These are phyloP conservation scores for Antrozous pallidus DNA, from an alignment of 2,797 vertebrate species.

Conservation along the genomic window DNA sequence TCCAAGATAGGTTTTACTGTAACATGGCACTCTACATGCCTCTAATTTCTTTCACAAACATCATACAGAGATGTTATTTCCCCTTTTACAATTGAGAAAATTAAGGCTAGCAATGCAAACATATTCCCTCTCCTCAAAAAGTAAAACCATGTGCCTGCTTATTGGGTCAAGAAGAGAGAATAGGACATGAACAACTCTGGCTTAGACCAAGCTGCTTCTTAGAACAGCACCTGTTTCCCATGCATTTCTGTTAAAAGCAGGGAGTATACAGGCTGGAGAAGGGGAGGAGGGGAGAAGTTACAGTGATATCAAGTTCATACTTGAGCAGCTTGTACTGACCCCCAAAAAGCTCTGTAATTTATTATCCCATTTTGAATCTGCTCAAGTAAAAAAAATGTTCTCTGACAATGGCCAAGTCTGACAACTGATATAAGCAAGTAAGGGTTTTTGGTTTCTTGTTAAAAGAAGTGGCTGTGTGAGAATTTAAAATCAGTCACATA, in stretches of 20 bases:
- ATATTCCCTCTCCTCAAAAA: background rate
- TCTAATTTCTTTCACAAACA: constrained; percentile 33
- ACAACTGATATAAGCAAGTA: constrained; percentile 52
- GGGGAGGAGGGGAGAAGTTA: background rate
- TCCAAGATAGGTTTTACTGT: background rate
- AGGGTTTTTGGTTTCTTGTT: background rate
- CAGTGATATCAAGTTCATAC: constrained; percentile 14
- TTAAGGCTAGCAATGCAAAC: background rate
- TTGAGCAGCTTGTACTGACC: constrained; percentile 41
- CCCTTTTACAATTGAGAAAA: too few relatives aligned
- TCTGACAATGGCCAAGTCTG: constrained; percentile 41
- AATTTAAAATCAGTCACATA: constrained; percentile 44
- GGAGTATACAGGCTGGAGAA: background rate
- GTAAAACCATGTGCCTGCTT: background rate
- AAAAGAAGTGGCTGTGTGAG: constrained; percentile 62
- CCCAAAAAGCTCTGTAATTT: constrained; percentile 43
- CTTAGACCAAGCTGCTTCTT: background rate
- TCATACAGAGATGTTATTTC: too few relatives aligned
- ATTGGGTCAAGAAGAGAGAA: background rate
- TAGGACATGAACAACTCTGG: background rate
- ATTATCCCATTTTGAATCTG: constrained; percentile 46
- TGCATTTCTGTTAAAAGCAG: constrained; percentile 44
- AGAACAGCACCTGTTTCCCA: constrained; percentile 41
- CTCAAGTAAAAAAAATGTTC: constrained; percentile 40
- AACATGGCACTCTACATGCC: background rate